A percentile compares a stretch with the other conserved stretches of the same genome.
phyloP scores from a whole-genome alignment of 2,113 vertebrate species.

The Neogobius melanostomus region DNA sequence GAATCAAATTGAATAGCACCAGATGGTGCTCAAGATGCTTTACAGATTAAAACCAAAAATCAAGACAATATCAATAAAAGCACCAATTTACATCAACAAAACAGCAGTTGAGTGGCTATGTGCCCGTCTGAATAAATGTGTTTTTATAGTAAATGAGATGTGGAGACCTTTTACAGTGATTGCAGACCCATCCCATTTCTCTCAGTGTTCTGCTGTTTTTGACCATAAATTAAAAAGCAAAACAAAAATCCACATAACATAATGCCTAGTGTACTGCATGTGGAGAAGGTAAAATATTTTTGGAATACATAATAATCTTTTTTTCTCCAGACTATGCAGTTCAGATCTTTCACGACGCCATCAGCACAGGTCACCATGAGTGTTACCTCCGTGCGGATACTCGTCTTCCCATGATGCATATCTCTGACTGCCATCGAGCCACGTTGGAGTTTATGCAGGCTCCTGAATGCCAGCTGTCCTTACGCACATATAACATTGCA shows the following conservation, averaged over 20 bases:
- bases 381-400: slow-evolving; percentile 77
- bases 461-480: slow-evolving; percentile 69
- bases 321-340: slow-evolving; percentile 74
- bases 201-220: too few relatives aligned
- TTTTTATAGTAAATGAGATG: too few relatives aligned
- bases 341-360: slow-evolving; percentile 79
- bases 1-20: too few relatives aligned
- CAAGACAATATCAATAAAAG: too few relatives aligned
- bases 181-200: too few relatives aligned
- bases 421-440: slow-evolving; percentile 78
- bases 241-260: background rate
- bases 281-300: background rate
- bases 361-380: slow-evolving; percentile 75
- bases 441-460: slow-evolving; percentile 79
- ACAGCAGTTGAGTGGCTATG: too few relatives aligned
- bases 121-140: too few relatives aligned
- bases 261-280: background rate
- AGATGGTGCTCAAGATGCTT: too few relatives aligned
- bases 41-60: too few relatives aligned
- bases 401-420: slow-evolving; percentile 82
- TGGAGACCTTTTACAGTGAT: too few relatives aligned
- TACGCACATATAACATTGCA: slow-evolving; percentile 79
- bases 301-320: background rate
- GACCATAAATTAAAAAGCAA: too few relatives aligned
- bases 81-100: too few relatives aligned